Conservation (phyloP, 2,888 invertebrate species). For the Petrophora chlorosata region DNA sequence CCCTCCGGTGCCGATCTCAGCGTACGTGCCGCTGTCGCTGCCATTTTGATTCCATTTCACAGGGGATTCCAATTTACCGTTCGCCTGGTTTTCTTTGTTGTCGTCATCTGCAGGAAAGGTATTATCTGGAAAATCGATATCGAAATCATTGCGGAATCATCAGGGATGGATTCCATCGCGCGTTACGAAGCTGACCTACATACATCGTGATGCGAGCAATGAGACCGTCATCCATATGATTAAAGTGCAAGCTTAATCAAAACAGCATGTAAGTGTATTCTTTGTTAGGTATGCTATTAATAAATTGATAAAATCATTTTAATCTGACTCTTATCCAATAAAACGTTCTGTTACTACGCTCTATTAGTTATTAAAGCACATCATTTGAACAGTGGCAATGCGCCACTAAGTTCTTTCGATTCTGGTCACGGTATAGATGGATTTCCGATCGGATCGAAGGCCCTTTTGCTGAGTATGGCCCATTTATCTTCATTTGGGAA, state of each 20-base stretch:
- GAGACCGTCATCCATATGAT: slow-evolving; percentile 22
- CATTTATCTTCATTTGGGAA: slow-evolving; percentile 37
- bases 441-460: slow-evolving; percentile 35
- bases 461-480: slow-evolving; percentile 28
- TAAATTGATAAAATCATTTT: too few species aligned
- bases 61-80: slow-evolving; percentile 77
- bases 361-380: slow-evolving; percentile 27
- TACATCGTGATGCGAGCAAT: slow-evolving; percentile 16
- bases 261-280: too few species aligned
- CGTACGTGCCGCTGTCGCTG: slow-evolving; percentile 80
- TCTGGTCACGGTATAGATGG: slow-evolving; percentile 37
- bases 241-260: slow-evolving; percentile 25
- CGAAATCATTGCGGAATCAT: slow-evolving; percentile 2
- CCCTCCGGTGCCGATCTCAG: slow-evolving; percentile 76
- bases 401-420: slow-evolving; percentile 29
- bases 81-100: slow-evolving; percentile 79
- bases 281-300: too few species aligned
- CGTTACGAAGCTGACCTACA: slow-evolving; percentile 24
- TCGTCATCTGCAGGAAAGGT: slow-evolving; percentile 62
- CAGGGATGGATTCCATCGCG: slow-evolving; percentile 3
- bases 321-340: slow-evolving; percentile 15
- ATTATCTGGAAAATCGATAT: slow-evolving; percentile 9
- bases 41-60: slow-evolving; percentile 79
- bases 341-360: slow-evolving; percentile 20
- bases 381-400: slow-evolving; percentile 22